Evolutionary conservation across 2,888 invertebrate species (phyloP).

Genomic region (Melitaea athalia): DNA sequence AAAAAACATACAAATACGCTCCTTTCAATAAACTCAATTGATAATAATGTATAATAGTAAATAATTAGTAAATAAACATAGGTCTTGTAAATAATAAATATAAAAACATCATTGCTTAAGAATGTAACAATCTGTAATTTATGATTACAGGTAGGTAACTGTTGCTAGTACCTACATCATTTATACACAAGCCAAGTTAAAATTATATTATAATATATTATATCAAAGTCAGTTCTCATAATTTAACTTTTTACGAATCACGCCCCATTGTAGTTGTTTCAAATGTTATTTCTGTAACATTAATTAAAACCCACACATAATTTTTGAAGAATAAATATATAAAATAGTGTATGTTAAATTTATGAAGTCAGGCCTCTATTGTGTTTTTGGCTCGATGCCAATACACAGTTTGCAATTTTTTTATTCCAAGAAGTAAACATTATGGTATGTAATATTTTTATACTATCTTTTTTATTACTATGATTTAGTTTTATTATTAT

Average conservation of each 20-base stretch:
- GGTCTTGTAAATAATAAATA: no score
- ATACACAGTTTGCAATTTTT: slow-evolving; percentile 56
- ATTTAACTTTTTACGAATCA: slow-evolving; percentile 45
- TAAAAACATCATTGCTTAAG: background rate
- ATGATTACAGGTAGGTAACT: background rate
- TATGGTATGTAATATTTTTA: slow-evolving; percentile 40
- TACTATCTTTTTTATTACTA: slow-evolving; percentile 28
- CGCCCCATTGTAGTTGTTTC: slow-evolving; percentile 53
- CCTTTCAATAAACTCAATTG: no score
- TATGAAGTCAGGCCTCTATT: slow-evolving; percentile 63
- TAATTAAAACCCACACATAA: slow-evolving; percentile 62
- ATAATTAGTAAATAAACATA: no score
- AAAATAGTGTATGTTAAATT: slow-evolving; percentile 55
- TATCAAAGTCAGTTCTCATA: slow-evolving; percentile 20
- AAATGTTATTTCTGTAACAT: slow-evolving; percentile 51
- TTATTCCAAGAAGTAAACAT: slow-evolving; percentile 39
- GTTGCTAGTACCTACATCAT: background rate
- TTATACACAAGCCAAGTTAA: background rate
- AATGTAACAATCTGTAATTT: background rate
- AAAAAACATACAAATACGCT: no score
- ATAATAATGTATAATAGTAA: no score
- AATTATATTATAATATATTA: background rate
- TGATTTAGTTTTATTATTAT: slow-evolving; percentile 39
- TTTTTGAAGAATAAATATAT: slow-evolving; percentile 59
- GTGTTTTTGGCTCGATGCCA: slow-evolving; percentile 63